Evolutionary conservation across 1,140 invertebrate genomes (phyloP).

Genomic region (Drosophila sturtevanti): DNA sequence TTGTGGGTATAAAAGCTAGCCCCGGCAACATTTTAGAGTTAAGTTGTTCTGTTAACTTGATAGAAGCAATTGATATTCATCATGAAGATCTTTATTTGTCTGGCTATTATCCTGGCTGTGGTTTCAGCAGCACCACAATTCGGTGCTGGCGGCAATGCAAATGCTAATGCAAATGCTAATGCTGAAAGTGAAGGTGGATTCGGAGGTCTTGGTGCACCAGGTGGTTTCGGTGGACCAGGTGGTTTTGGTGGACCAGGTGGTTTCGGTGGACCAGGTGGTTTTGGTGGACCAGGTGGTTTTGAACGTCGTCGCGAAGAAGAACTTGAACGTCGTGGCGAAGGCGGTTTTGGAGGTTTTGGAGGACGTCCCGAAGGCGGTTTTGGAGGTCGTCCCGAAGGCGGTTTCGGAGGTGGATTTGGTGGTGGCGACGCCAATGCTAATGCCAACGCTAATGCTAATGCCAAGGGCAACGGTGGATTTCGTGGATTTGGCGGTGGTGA

Average conservation of each 20-base stretch:
- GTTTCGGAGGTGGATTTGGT: not conserved
- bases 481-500: not conserved
- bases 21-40: not conserved
- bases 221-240: not conserved
- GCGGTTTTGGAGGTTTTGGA: too few species aligned
- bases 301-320: too few species aligned
- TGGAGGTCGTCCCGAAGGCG: not conserved
- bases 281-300: not conserved
- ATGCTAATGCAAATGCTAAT: not conserved
- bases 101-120: conserved; percentile 4
- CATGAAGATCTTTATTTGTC: conserved; percentile 1
- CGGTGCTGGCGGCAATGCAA: not conserved
- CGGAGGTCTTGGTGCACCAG: too few species aligned
- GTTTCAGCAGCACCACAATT: not conserved
- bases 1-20: not conserved
- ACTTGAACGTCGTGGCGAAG: too few species aligned
- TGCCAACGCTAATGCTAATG: conserved; percentile 16
- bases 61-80: not conserved
- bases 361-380: not conserved
- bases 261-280: not conserved
- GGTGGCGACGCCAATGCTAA: not conserved
- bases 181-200: too few species aligned
- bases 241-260: not conserved
- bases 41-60: not conserved
- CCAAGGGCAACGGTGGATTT: too few species aligned